Evolutionary conservation across 1,140 invertebrate genomes (phyloP).

Genomic region (Globodera ellingtonae): DNA sequence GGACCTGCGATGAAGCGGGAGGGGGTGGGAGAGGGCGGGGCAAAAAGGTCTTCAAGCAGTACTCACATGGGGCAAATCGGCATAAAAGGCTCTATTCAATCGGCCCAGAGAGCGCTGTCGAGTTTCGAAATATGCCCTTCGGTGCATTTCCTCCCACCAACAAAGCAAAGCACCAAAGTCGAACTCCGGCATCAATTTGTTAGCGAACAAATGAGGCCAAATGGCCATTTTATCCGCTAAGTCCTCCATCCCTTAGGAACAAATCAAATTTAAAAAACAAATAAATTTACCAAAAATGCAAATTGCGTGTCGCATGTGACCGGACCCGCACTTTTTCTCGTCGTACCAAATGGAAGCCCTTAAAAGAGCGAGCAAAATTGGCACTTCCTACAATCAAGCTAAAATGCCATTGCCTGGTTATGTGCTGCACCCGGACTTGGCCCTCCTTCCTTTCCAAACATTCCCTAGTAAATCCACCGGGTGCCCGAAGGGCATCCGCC

Average conservation of each 20-base stretch:
- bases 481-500: conserved; percentile 26
- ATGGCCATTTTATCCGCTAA: neutral
- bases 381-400: neutral
- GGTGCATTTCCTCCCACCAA: conserved; percentile 31
- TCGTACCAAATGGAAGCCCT: conserved; percentile 22
- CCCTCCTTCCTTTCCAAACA: conserved; percentile 20
- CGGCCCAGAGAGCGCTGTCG: neutral
- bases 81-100: conserved; percentile 6
- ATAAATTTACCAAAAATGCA: conserved; percentile 11
- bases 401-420: conserved; percentile 21
- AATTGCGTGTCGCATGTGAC: conserved; percentile 13
- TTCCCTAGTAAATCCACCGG: conserved; percentile 26
- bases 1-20: neutral
- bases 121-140: neutral
- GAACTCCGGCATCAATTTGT: conserved; percentile 31
- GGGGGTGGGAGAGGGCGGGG: too few relatives aligned
- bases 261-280: neutral
- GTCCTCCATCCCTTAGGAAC: neutral
- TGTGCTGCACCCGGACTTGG: conserved; percentile 1
- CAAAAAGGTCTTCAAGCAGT: neutral
- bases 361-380: neutral
- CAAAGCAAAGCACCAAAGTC: conserved; percentile 37
- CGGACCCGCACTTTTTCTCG: conserved; percentile 20
- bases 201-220: conserved; percentile 28
- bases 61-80: conserved; percentile 24